Base-by-base conservation (phyloP, 2,797 vertebrate genomes). In the Sebastolobus altivelis region DNA sequence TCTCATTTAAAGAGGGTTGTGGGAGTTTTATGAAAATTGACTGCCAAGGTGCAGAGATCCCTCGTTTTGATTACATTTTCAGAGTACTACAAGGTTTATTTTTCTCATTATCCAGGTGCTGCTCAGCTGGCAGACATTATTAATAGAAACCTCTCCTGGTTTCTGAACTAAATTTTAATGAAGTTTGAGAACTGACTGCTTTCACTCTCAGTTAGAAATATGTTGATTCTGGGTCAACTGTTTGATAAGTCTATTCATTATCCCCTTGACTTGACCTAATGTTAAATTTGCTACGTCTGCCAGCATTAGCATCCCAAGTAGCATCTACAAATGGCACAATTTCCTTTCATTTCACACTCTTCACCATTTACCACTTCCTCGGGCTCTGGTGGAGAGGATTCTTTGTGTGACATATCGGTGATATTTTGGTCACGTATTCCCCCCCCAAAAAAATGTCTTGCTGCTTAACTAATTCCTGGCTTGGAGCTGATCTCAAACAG, bases 261-360 rank as follows among this genome's bases (percentile, higher is more conserved):
- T 68, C 54, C 27, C 58, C 8, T 61, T 49, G 61, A 87, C 75
- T 78, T 66, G 58, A 80, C 55, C 71, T 65, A 38, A 77, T 69
- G 83, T 86, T 46, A 76, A 69, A 77, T 84, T 55, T 63, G 18
- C 33, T 60, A 22, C 61, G 13, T 66, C 56, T 49, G 8, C 8
- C 46, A 52, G 46, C 46, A 52, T 52, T 52, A 52, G 46, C 46
- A n/a, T 52, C 46, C 46, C 46, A 52, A 52, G 46, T 20, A 52
- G 46, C 46, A 20, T n/a, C 46, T 52, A 52, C 52, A 72, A 72
- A 74, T 62, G 75, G 56, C 54, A 20, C 71, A 59, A 46, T 75
- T 81, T 75, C 75, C 31, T 68, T 84, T 71, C 27, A 80, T 77
- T 82, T 87, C 78, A 84, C 67, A 65, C 38, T 14, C 60, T 59